phyloP scores from a whole-genome alignment of 2,888 invertebrate genomes.

The Leptopilina syphax region DNA sequence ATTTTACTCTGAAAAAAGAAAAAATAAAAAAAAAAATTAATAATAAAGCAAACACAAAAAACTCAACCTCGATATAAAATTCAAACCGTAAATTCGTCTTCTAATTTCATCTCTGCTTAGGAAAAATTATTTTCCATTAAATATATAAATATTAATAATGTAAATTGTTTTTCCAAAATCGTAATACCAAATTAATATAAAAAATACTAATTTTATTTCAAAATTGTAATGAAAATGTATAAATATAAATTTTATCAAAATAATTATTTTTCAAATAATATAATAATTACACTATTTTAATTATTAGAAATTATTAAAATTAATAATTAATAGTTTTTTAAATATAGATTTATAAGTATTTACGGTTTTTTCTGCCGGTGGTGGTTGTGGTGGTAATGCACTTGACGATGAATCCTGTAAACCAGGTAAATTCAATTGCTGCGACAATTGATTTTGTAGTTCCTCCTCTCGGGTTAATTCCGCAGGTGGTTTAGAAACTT shows the following conservation, averaged over 20 bases:
- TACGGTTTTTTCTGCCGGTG: slow-evolving; percentile 77
- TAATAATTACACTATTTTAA: too few species aligned
- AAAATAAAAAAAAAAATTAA: slow-evolving; percentile 54
- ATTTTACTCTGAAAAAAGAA: slow-evolving; percentile 85
- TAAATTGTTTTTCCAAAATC: too few species aligned
- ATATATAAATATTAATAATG: too few species aligned
- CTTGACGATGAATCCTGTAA: slow-evolving; percentile 82
- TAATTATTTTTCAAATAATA: too few species aligned
- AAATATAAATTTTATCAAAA: too few species aligned
- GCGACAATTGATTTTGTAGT: slow-evolving; percentile 89
- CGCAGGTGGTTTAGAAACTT: slow-evolving; percentile 73
- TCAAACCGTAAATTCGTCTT: neutral
- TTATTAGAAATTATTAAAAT: neutral
- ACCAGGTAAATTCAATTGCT: slow-evolving; percentile 89
- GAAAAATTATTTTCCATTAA: too few species aligned
- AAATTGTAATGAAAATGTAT: too few species aligned
- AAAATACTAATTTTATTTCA: too few species aligned
- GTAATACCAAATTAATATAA: too few species aligned
- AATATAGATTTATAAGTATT: neutral
- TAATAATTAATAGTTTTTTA: neutral
- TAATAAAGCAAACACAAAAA: slow-evolving; percentile 14
- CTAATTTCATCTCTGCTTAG: too few species aligned
- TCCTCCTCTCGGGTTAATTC: slow-evolving; percentile 84
- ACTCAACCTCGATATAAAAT: neutral
- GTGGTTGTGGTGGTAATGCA: slow-evolving; percentile 67